Base-by-base conservation (phyloP, 2,113 vertebrate species). In the Apodemus sylvaticus region DNA sequence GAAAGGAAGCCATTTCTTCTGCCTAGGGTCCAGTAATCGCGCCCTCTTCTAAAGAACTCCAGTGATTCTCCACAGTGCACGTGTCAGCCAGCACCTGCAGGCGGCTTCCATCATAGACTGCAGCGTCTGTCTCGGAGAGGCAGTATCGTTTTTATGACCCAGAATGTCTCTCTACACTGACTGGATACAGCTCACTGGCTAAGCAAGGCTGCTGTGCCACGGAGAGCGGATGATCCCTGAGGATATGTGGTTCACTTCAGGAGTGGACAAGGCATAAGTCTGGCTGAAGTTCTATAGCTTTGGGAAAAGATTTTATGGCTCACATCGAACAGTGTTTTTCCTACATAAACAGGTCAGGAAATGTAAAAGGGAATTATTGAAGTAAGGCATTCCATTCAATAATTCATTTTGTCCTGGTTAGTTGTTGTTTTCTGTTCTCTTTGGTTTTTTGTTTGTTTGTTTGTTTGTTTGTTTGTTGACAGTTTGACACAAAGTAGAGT, bases 11-110 rank as follows among this genome's bases (percentile, higher is more conserved):
- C 99, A 99, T 99, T 99, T 99, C 98, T 98, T 98, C 98, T 99
- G 98, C 99, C 99, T 98, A 98, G 98, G 99, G 99, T 99, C 99
- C 99, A 99, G 99, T 99, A 99, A 99, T 99, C 98, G 97, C 94
- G 97, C 96, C 51, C 95, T 98, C 98, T 98, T 98, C 98, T 96
- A 94, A 98, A 98, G 98, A 97, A 96, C 97, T 97, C 96, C 98
- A 97, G 98, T 96, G 98, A 98, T 98, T 98, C 98, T 98, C 98
- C 96, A 90, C 97, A 98, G 98, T 97, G 98, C 98, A 95, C 31
- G 76, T 98, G 98, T 99, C 99, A 98, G 98, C 97, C 97, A 48
- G 98, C 96, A 99, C 99, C 99, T 99, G 99, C 98, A 99, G 98
- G 98, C 98, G 92, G 86, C 97, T 98, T 98, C 98, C 98, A 98